Conservation (phyloP, 1,140 invertebrate species). For the Drosophila ohnishii region DNA sequence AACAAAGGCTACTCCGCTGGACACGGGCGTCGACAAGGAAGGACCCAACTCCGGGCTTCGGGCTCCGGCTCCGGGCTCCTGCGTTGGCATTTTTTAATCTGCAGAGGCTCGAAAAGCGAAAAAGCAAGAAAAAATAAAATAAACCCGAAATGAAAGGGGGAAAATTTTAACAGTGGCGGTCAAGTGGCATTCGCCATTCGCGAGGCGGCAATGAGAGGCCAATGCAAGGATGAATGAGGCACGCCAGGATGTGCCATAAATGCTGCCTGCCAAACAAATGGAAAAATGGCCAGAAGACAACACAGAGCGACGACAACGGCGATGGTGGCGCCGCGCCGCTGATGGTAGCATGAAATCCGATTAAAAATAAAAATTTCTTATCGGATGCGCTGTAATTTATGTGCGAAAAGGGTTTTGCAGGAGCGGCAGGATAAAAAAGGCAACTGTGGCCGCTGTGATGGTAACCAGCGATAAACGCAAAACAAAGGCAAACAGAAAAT, state of each 20-base stretch:
- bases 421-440: constrained; percentile 39
- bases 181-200: constrained; percentile 57
- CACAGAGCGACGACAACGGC: constrained; percentile 44
- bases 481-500: constrained; percentile 78
- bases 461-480: constrained; percentile 78
- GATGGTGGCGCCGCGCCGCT: constrained; percentile 43
- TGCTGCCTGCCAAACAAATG: constrained; percentile 69
- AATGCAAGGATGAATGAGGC: constrained; percentile 59
- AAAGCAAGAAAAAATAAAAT: constrained; percentile 25
- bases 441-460: constrained; percentile 74
- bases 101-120: constrained; percentile 34
- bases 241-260: constrained; percentile 73
- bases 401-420: constrained; percentile 82
- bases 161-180: constrained; percentile 56
- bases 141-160: constrained; percentile 27
- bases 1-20: constrained; percentile 58
- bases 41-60: constrained; percentile 36
- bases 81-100: constrained; percentile 71
- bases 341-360: constrained; percentile 82
- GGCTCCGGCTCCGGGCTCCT: constrained; percentile 19
- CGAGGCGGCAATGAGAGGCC: constrained; percentile 45
- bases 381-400: constrained; percentile 83
- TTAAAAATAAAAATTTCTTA: constrained; percentile 83
- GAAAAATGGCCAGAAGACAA: constrained; percentile 55
- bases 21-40: constrained; percentile 24